Percentiles rank a stretch among this genome's conserved stretches.
phyloP scores from a whole-genome alignment of 2,888 invertebrate species.

The Gastrophysa polygoni region DNA sequence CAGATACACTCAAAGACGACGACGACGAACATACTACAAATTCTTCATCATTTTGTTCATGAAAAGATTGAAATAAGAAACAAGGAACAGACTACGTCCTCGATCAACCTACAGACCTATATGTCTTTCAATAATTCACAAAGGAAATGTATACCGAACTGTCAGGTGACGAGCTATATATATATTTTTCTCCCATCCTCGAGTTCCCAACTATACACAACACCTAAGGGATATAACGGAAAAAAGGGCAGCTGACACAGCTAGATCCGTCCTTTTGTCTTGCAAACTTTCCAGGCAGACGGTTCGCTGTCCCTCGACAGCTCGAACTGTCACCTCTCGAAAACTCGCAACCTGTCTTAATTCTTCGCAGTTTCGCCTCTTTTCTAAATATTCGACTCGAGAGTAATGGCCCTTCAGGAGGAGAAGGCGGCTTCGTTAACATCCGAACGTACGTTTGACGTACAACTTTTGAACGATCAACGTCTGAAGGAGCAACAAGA shows the following conservation, averaged over 20 bases:
- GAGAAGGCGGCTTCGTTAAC: conserved; percentile 13
- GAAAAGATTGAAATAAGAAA: too few relatives aligned
- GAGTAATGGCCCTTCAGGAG: conserved; percentile 23
- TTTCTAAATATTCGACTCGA: conserved; percentile 25
- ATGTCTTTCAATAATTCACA: too few relatives aligned
- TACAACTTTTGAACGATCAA: background rate
- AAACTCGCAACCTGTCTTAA: conserved; percentile 31
- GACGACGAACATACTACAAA: too few relatives aligned
- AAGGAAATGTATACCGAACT: too few relatives aligned
- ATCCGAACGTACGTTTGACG: conserved; percentile 9
- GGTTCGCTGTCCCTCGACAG: conserved; percentile 39
- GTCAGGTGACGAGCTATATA: too few relatives aligned
- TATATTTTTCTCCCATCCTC: too few relatives aligned
- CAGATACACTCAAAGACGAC: too few relatives aligned
- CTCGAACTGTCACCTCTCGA: conserved; percentile 26
- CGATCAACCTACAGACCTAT: too few relatives aligned
- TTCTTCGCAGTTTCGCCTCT: conserved; percentile 25
- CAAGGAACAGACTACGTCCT: too few relatives aligned
- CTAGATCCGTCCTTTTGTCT: background rate
- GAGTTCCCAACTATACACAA: too few relatives aligned
- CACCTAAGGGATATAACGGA: background rate
- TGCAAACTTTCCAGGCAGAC: conserved; percentile 25
- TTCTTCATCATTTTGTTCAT: too few relatives aligned
- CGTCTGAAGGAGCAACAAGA: background rate
- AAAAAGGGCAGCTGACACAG: background rate